Conservation (phyloP, 1,140 invertebrate species). For the Drosophila kurseongensis region DNA sequence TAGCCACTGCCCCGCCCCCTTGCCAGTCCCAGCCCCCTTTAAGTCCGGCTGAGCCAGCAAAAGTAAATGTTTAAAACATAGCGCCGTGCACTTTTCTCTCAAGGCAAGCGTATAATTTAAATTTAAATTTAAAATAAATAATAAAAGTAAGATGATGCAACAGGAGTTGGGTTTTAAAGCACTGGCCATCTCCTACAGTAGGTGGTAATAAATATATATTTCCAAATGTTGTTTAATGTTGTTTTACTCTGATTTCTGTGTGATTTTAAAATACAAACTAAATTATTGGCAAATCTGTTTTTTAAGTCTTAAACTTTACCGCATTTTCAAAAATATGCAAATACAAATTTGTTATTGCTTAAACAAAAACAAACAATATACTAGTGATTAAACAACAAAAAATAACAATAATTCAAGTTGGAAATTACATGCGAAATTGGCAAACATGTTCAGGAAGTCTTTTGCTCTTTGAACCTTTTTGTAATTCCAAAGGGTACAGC, state of each 20-base stretch:
- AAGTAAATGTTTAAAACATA: slow-evolving; percentile 79
- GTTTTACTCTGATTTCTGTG: too few relatives aligned
- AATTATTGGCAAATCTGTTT: too few relatives aligned
- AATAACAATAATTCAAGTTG: too few relatives aligned
- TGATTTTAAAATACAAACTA: background rate
- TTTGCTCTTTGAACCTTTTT: background rate
- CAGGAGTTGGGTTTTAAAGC: background rate
- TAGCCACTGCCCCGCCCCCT: slow-evolving; percentile 16
- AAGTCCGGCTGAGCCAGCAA: slow-evolving; percentile 32
- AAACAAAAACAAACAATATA: too few relatives aligned
- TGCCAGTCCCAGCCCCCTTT: background rate
- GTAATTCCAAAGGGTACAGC: background rate
- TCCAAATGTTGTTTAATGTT: too few relatives aligned
- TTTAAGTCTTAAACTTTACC: too few relatives aligned
- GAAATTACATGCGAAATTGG: too few relatives aligned
- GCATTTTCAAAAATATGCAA: too few relatives aligned
- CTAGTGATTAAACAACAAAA: too few relatives aligned
- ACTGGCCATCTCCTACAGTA: slow-evolving; percentile 18
- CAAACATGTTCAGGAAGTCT: too few relatives aligned
- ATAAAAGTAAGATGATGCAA: slow-evolving; percentile 49
- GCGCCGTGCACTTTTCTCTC: slow-evolving; percentile 74
- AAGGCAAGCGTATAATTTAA: slow-evolving; percentile 75
- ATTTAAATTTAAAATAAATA: slow-evolving; percentile 76
- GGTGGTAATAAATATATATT: background rate
- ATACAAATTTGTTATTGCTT: too few relatives aligned